phyloP scores from a whole-genome alignment of 2,888 invertebrate genomes.

The Ormyrus pomaceus region DNA sequence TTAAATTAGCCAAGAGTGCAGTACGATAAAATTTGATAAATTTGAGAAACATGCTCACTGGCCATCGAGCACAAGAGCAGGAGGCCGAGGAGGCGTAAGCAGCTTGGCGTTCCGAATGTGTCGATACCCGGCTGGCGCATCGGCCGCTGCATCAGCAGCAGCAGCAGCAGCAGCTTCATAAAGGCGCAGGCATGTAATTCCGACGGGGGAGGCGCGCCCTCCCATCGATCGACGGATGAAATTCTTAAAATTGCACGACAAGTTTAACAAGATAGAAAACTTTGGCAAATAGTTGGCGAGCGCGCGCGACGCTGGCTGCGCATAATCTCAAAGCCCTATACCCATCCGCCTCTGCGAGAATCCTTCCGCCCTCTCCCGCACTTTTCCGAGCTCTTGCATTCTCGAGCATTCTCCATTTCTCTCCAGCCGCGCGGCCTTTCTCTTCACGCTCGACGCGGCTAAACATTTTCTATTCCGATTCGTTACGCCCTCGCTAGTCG shows the following conservation, averaged over 20 bases:
- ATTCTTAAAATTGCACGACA: constrained; percentile 54
- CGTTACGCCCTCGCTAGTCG: neutral
- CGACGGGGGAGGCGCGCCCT: neutral
- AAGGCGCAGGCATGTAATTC: constrained; percentile 34
- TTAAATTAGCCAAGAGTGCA: too few relatives aligned
- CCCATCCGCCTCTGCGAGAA: too few relatives aligned
- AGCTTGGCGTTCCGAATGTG: constrained; percentile 32
- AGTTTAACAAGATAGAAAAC: constrained; percentile 55
- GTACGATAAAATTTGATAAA: too few relatives aligned
- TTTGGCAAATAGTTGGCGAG: constrained; percentile 48
- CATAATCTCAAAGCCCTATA: too few relatives aligned
- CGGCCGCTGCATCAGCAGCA: neutral
- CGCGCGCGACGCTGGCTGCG: neutral
- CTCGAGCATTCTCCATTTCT: too few relatives aligned
- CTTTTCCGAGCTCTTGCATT: too few relatives aligned
- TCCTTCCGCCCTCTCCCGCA: too few relatives aligned
- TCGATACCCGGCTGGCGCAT: neutral
- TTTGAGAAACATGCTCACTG: too few relatives aligned
- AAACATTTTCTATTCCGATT: constrained; percentile 1
- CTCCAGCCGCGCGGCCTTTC: too few relatives aligned
- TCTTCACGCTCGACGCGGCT: neutral
- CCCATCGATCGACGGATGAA: constrained; percentile 43
- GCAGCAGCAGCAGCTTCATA: constrained; percentile 10
- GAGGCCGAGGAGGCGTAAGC: too few relatives aligned
- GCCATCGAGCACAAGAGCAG: neutral